phyloP scores from a whole-genome alignment of 2,888 invertebrate genomes.

The Synanthedon myopaeformis region DNA sequence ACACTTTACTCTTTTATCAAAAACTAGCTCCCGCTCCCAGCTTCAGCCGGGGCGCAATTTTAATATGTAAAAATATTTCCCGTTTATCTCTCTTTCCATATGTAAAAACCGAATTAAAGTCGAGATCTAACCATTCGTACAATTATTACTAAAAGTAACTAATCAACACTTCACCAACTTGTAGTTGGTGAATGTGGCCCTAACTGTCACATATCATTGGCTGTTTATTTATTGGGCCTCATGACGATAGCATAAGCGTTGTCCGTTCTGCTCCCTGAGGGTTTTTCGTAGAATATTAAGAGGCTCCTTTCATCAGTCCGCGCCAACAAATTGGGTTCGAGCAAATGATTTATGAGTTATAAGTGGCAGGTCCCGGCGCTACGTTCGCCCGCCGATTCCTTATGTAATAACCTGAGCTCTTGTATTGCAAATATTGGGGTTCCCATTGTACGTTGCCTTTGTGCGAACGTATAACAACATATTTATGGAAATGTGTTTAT shows the following conservation, averaged over 20 bases:
- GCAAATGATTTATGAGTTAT: constrained; percentile 41
- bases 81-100: too few relatives aligned
- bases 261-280: constrained; percentile 14
- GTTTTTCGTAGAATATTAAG: constrained; percentile 20
- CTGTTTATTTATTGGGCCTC: too few relatives aligned
- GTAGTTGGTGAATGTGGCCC: too few relatives aligned
- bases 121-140: too few relatives aligned
- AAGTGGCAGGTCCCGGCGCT: constrained; percentile 21
- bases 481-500: neutral
- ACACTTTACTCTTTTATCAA: too few relatives aligned
- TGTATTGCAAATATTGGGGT: constrained; percentile 18
- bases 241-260: constrained; percentile 5
- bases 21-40: too few relatives aligned
- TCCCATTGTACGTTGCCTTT: neutral
- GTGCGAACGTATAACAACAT: neutral
- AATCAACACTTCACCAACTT: too few relatives aligned
- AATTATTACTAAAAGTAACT: too few relatives aligned
- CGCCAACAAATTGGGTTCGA: constrained; percentile 35
- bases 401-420: constrained; percentile 11
- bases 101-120: too few relatives aligned
- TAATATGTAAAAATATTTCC: too few relatives aligned
- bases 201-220: too few relatives aligned
- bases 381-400: constrained; percentile 8
- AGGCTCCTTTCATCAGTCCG: constrained; percentile 33
- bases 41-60: too few relatives aligned